These are phyloP conservation scores for Benthosema pterotum DNA, from an alignment of 2,797 vertebrate genomes.

Conservation along the genomic window DNA sequence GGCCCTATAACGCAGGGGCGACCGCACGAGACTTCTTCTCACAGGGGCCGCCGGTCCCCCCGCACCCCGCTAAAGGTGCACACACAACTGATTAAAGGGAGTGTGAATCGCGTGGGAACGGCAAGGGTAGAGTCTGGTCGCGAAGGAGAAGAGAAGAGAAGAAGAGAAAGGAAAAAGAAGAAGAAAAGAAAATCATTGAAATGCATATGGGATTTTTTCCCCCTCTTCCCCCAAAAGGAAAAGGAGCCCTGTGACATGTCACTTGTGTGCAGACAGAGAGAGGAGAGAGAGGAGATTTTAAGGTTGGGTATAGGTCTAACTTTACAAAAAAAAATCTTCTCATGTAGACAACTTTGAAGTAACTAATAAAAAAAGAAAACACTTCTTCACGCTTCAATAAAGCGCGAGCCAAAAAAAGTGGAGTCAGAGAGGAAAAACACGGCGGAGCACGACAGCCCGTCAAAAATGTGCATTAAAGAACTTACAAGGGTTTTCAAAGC, in stretches of 20 bases:
- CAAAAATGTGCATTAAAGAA: neutral
- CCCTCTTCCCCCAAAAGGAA: too few species aligned
- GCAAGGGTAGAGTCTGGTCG: constrained; percentile 16
- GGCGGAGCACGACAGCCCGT: too few species aligned
- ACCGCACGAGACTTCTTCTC: constrained; percentile 65
- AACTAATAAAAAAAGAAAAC: too few species aligned
- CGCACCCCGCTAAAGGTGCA: constrained; percentile 61
- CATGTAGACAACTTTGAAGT: too few species aligned
- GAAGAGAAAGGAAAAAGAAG: constrained; percentile 8
- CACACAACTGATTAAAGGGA: constrained; percentile 44
- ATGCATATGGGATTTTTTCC: constrained; percentile 56
- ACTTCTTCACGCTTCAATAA: too few species aligned
- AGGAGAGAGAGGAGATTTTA: constrained; percentile 13
- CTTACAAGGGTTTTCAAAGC: neutral
- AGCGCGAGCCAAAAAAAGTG: too few species aligned
- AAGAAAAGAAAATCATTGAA: constrained; percentile 38
- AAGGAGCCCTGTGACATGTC: constrained; percentile 46
- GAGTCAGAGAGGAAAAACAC: too few species aligned
- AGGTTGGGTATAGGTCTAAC: constrained; percentile 4
- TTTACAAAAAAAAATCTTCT: too few species aligned
- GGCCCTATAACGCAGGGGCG: constrained; percentile 77
- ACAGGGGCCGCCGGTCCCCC: too few species aligned
- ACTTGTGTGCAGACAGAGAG: too few species aligned
- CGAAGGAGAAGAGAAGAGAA: constrained; percentile 7
- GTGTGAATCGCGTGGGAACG: constrained; percentile 66